A percentile compares a stretch with the other conserved stretches of the same genome.
Conservation (phyloP, 2,888 invertebrate species). For the Melitaea athalia region DNA sequence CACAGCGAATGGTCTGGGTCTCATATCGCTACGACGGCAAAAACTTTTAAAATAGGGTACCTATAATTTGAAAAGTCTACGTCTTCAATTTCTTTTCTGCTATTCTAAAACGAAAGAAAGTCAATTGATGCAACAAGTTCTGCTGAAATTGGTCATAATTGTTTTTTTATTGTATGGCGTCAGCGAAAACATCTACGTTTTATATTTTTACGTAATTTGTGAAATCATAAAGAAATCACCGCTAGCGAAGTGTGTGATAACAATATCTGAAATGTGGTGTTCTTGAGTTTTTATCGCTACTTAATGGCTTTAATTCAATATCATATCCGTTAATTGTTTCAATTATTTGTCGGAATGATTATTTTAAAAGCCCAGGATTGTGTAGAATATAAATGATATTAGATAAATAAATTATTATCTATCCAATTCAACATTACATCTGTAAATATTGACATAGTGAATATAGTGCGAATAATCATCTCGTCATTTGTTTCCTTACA, state of each 20-base stretch:
- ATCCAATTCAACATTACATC: too few species aligned
- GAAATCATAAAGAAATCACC: conserved; percentile 59
- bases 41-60: too few species aligned
- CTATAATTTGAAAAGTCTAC: too few species aligned
- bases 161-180: conserved; percentile 27
- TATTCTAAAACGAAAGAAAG: too few species aligned
- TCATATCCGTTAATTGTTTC: conserved; percentile 50
- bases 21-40: too few species aligned
- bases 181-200: conserved; percentile 21
- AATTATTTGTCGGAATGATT: conserved; percentile 52
- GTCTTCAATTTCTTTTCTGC: too few species aligned
- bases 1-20: too few species aligned
- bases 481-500: too few species aligned
- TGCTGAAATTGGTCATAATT: conserved; percentile 6
- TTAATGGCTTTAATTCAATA: conserved; percentile 52
- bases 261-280: conserved; percentile 48
- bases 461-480: too few species aligned
- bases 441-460: too few species aligned
- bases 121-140: background rate
- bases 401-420: too few species aligned
- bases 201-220: conserved; percentile 40
- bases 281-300: conserved; percentile 55
- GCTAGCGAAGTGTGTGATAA: conserved; percentile 51
- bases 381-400: background rate
- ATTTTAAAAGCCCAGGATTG: conserved; percentile 40